These are phyloP conservation scores for Acromyrmex echinatior DNA, from an alignment of 1,140 invertebrate species.

Conservation along the genomic window DNA sequence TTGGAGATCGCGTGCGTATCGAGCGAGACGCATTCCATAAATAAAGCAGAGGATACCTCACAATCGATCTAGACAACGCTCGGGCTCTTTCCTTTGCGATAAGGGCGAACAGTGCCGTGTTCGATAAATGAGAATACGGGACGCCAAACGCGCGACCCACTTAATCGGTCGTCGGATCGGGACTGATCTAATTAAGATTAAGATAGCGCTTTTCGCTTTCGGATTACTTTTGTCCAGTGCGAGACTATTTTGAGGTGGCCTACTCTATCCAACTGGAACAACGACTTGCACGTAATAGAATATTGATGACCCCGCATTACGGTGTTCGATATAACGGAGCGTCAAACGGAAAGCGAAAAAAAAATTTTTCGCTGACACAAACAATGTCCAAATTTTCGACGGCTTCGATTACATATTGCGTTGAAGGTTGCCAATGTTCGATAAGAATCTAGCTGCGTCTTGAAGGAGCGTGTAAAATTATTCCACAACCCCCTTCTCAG, in stretches of 20 bases:
- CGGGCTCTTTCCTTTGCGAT: constrained; percentile 32
- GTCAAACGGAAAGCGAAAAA: constrained; percentile 13
- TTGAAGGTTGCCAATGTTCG: background rate
- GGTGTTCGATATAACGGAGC: constrained; percentile 49
- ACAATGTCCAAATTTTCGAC: background rate
- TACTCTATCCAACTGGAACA: constrained; percentile 69
- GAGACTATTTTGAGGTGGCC: constrained; percentile 68
- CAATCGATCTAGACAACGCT: constrained; percentile 31
- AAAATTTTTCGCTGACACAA: constrained; percentile 3
- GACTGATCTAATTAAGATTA: constrained; percentile 50
- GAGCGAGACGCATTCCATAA: constrained; percentile 38
- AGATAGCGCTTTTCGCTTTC: constrained; percentile 56
- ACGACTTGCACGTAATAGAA: constrained; percentile 64
- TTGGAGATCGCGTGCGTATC: constrained; percentile 32
- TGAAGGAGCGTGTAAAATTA: background rate
- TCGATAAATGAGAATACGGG: constrained; percentile 46
- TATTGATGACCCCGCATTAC: constrained; percentile 57
- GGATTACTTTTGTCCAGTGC: constrained; percentile 61
- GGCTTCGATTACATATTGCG: constrained; percentile 18
- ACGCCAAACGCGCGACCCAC: constrained; percentile 38
- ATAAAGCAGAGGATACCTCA: constrained; percentile 42
- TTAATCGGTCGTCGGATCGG: constrained; percentile 33
- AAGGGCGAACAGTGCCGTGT: constrained; percentile 12
- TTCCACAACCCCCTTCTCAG: background rate
- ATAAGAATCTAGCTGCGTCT: constrained; percentile 2